Evolutionary conservation across 2,797 vertebrate species (phyloP).

Genomic region (Lophotriccus pileatus): DNA sequence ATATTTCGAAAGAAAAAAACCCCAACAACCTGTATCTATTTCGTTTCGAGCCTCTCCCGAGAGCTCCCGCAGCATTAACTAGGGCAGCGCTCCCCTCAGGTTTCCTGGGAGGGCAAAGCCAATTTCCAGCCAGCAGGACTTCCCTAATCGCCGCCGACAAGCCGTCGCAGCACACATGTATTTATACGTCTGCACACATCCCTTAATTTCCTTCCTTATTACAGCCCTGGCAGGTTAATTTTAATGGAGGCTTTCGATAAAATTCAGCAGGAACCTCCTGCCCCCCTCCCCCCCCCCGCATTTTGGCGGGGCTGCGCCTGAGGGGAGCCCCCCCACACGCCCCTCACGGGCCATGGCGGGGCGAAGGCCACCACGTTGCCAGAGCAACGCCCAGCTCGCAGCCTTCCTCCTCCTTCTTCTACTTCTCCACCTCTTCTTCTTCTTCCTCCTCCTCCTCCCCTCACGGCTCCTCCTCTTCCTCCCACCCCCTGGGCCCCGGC

Average conservation of each 20-base stretch:
- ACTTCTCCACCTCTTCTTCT: background rate
- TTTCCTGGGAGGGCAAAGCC: constrained; percentile 31
- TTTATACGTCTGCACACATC: background rate
- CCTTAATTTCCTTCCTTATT: background rate
- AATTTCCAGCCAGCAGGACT: constrained; percentile 42
- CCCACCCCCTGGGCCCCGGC: background rate
- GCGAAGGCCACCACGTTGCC: background rate
- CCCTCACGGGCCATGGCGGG: background rate
- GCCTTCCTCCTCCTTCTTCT: constrained; percentile 31
- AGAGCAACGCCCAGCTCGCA: background rate
- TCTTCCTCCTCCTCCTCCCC: constrained; percentile 6
- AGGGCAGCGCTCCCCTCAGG: constrained; percentile 21
- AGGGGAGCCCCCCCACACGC: background rate
- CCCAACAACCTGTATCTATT: background rate
- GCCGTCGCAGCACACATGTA: background rate
- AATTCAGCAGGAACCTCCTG: background rate
- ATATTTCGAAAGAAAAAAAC: background rate
- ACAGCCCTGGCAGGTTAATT: background rate
- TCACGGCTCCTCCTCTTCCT: background rate
- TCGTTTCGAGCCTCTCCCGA: background rate
- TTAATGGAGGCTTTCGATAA: background rate
- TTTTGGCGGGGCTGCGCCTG: background rate
- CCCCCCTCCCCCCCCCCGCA: rapidly evolving
- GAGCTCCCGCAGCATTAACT: background rate
- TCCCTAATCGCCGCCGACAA: background rate